These are phyloP conservation scores for Scrobipalpa atriplicella DNA, from an alignment of 2,888 invertebrate genomes.

Conservation along the genomic window DNA sequence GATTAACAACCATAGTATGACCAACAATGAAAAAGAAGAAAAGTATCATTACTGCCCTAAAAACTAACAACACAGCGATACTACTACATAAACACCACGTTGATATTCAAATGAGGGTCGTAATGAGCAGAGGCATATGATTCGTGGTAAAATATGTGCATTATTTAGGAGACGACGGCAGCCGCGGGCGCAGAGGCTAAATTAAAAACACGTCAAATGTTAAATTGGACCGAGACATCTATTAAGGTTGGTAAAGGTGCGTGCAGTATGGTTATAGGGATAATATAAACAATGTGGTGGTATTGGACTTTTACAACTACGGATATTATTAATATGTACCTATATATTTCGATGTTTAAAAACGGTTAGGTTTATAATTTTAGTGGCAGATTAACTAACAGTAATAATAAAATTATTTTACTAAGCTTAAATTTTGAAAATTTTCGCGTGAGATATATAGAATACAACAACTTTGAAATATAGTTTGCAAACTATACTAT, in stretches of 20 bases:
- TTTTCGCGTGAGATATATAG: no score
- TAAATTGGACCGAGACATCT: conserved; percentile 83
- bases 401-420: no score
- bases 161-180: conserved; percentile 66
- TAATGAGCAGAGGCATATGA: conserved; percentile 75
- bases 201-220: conserved; percentile 83
- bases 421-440: no score
- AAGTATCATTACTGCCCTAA: conserved; percentile 17
- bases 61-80: conserved; percentile 33
- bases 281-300: background rate
- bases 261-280: conserved; percentile 45
- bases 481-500: no score
- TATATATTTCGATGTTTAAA: no score
- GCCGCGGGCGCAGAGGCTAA: conserved; percentile 79
- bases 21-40: conserved; percentile 2
- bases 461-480: no score
- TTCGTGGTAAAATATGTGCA: conserved; percentile 62
- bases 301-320: background rate
- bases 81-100: conserved; percentile 46
- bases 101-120: conserved; percentile 62
- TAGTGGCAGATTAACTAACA: no score
- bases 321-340: no score
- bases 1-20: background rate
- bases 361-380: no score
- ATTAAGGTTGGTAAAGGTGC: conserved; percentile 67